A percentile compares a stretch with the other conserved stretches of the same genome.
phyloP scores from a whole-genome alignment of 2,113 vertebrate genomes.

The Tricholaema leucomelas region DNA sequence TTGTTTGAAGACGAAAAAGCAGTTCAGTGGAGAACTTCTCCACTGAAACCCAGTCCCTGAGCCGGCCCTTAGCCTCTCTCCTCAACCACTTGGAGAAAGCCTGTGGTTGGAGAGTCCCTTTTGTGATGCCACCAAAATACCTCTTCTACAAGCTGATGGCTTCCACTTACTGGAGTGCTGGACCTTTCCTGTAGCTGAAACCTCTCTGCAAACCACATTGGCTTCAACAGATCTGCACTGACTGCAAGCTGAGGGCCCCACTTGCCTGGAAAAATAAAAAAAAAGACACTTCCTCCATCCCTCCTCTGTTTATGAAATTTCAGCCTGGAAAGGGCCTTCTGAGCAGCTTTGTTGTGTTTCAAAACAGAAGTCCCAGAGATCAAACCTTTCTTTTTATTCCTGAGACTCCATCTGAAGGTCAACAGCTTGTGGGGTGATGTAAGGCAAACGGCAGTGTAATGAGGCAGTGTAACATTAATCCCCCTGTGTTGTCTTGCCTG shows the following conservation, averaged over 20 bases:
- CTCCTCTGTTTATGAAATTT: background rate
- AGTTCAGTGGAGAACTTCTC: background rate
- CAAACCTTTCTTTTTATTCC: constrained; percentile 82
- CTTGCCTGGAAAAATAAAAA: background rate
- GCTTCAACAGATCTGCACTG: background rate
- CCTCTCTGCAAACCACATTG: accelerated
- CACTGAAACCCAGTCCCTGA: background rate
- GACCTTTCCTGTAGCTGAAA: background rate
- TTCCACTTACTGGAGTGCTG: background rate
- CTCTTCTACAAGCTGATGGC: background rate
- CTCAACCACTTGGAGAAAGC: background rate
- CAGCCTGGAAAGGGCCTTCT: background rate
- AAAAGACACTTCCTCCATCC: background rate
- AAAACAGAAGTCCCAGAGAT: constrained; percentile 33
- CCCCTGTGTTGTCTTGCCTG: constrained; percentile 55
- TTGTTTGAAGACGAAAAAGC: background rate
- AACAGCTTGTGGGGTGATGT: constrained; percentile 47
- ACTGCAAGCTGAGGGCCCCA: background rate
- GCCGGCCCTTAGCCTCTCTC: background rate
- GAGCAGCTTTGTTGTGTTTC: constrained; percentile 36
- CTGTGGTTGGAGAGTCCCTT: background rate
- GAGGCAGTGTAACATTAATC: constrained; percentile 57
- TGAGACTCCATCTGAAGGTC: constrained; percentile 70
- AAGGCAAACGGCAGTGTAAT: constrained; percentile 37
- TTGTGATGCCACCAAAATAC: background rate